Evolutionary conservation across 2,113 vertebrate genomes (phyloP), one percentile per base, ranked within the genome.

Genomic region (Melanerpes formicivorus): DNA sequence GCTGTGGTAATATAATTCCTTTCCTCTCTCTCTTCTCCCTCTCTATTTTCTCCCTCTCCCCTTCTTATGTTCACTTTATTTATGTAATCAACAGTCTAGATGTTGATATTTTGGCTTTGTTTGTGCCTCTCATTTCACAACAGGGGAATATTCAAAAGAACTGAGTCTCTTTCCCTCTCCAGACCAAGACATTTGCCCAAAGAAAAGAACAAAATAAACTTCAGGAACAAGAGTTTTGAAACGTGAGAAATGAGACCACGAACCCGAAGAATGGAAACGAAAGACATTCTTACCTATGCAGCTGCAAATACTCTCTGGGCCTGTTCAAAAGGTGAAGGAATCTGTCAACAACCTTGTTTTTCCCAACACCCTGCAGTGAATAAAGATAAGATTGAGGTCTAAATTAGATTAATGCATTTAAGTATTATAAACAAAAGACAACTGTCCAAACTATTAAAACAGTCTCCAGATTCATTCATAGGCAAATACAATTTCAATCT

Each of bases 261-360:
- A 73, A n/a, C 23, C 85, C 48, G 16, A 80, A 48, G 21, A 58
- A 80, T 17, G 32, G 65, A 72, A 90, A 50, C 5, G 13, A 50
- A 72, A 87, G 10, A 54, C 9, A 26, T 27, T 76, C 96, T 98
- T 97, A 99, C 99, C 99, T 98, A 96, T 99, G 99, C 48, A 99
- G 98, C 70, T 99, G 99, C 21, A 99, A 98, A 96, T 99, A 99
- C 91, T 99, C 99, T 95, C 99, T 98, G 25, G 99, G 99, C 75
- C 99, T 98, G 96, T 99, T 99, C 92, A 99, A 97, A 46, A 99
- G 98, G 73, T 99, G 98, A 88, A 99, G 98, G 87, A 99, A 99
- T 94, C 98, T 96, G 96, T 99, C 99, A 86, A 99, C 98, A 59
- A 99, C 97, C 97, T 99, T 99, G 97, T 99, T 99, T 94, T 99